Evolutionary conservation across 2,888 invertebrate species (phyloP).

Genomic region (Drosophila neoperkinsi): DNA sequence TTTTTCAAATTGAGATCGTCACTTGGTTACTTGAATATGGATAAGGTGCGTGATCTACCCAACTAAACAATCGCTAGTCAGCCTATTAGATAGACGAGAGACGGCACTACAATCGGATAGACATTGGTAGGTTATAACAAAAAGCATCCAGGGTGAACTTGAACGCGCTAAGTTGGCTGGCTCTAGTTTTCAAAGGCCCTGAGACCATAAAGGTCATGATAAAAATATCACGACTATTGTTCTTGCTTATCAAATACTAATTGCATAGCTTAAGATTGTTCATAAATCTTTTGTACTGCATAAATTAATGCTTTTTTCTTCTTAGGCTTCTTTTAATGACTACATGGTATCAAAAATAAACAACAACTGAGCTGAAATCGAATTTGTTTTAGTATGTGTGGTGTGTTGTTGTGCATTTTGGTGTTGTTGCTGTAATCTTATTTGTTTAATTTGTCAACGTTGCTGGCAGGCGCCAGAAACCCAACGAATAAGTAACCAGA

Average conservation of each 20-base stretch:
- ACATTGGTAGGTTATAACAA: neutral
- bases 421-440: constrained; percentile 62
- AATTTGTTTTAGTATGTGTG: constrained; percentile 41
- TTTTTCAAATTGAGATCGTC: neutral
- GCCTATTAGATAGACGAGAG: neutral
- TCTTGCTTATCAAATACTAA: neutral
- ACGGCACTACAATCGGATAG: neutral
- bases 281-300: neutral
- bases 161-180: neutral
- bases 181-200: neutral
- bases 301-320: neutral
- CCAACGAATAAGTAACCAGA: constrained; percentile 10
- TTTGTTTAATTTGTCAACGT: constrained; percentile 76
- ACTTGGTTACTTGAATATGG: neutral
- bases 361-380: constrained; percentile 55
- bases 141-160: neutral
- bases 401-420: constrained; percentile 8
- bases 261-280: neutral
- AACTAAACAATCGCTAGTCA: neutral
- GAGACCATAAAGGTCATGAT: neutral
- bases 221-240: neutral
- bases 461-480: constrained; percentile 20
- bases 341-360: constrained; percentile 13
- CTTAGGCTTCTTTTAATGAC: neutral
- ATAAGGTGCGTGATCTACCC: neutral